phyloP scores from a whole-genome alignment of 1,140 invertebrate genomes.

The Semibalanus balanoides region DNA sequence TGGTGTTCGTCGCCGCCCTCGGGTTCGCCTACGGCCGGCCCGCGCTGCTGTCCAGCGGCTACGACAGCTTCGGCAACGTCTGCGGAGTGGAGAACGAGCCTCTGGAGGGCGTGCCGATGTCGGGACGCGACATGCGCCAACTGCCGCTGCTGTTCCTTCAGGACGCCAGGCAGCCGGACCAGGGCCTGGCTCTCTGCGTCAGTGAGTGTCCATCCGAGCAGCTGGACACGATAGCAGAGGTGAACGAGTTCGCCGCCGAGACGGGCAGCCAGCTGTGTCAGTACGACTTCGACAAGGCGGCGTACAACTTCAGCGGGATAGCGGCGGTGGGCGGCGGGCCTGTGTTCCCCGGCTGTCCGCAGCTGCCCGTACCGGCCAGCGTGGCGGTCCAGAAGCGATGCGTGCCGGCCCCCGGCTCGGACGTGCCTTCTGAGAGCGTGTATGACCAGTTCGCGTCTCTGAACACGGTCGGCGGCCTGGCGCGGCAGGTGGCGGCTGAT shows the following conservation, averaged over 20 bases:
- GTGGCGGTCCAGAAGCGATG: background rate
- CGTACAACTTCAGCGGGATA: background rate
- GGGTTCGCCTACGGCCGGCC: background rate
- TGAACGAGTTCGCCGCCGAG: background rate
- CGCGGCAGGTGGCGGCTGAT: background rate
- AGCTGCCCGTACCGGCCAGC: background rate
- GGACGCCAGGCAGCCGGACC: background rate
- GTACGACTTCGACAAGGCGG: background rate
- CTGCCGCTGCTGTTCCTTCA: background rate
- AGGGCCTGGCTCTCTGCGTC: background rate
- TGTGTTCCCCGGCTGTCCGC: background rate
- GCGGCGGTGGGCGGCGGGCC: too few species aligned
- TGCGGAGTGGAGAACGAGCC: constrained; percentile 69
- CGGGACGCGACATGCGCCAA: background rate
- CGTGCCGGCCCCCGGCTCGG: background rate
- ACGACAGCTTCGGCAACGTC: constrained; percentile 91
- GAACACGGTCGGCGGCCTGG: background rate
- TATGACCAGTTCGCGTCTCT: background rate
- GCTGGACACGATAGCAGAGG: background rate
- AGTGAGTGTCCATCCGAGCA: background rate
- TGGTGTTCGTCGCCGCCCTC: background rate
- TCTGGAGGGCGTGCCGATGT: constrained; percentile 39
- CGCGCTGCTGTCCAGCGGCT: constrained; percentile 37
- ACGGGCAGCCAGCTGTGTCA: background rate
- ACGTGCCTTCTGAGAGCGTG: background rate